Conservation (phyloP, 1,140 invertebrate genomes). For the Heliconius congener region DNA sequence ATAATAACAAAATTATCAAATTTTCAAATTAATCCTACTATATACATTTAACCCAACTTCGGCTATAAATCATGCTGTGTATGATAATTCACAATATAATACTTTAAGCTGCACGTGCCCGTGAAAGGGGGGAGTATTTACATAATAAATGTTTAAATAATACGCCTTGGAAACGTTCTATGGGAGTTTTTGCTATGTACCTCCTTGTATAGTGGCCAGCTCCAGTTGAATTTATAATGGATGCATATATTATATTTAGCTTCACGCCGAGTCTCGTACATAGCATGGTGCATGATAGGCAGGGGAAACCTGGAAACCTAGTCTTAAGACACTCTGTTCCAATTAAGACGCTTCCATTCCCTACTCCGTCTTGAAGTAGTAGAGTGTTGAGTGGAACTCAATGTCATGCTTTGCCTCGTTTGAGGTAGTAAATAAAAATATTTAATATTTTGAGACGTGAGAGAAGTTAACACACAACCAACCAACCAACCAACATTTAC, state of each 20-base stretch:
- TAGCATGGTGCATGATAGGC: not conserved
- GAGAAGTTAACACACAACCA: no score
- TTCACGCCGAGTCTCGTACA: not conserved
- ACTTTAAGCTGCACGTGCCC: conserved; percentile 3
- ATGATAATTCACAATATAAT: conserved; percentile 7
- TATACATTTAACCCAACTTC: not conserved
- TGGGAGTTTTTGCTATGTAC: not conserved
- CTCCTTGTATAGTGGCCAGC: not conserved
- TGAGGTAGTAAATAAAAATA: no score
- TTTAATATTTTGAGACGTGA: no score
- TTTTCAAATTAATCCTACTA: not conserved
- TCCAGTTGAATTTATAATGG: not conserved
- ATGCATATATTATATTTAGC: not conserved
- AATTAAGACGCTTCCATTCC: no score
- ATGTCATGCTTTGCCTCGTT: no score
- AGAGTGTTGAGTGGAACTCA: no score
- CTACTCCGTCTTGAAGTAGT: no score
- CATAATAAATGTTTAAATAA: conserved; percentile 5
- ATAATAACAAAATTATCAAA: not conserved
- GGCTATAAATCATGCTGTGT: not conserved
- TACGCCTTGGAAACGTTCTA: not conserved
- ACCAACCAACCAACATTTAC: no score
- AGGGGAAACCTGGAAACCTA: not conserved
- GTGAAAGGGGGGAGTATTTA: not conserved
- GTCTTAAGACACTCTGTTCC: no score